Conservation (phyloP, 1,140 invertebrate genomes). For the Trachymyrmex septentrionalis region DNA sequence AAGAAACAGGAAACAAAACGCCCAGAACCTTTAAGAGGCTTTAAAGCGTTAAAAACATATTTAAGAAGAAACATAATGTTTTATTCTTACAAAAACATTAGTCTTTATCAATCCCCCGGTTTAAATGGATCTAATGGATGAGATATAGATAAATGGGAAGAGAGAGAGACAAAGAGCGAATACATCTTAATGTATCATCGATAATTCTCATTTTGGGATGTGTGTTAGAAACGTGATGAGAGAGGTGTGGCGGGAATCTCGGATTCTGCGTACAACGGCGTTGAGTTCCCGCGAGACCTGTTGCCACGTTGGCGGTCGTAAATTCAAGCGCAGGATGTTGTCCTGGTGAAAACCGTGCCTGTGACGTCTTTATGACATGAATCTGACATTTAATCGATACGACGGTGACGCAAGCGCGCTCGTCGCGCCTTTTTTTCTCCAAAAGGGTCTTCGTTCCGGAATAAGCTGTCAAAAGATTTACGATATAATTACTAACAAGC, state of each 20-base stretch:
- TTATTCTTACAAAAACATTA: no score
- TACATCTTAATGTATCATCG: neutral
- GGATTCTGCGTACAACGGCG: conserved; percentile 47
- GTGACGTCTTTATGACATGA: conserved; percentile 87
- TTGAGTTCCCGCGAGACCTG: conserved; percentile 78
- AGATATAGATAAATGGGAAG: neutral
- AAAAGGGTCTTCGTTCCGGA: neutral
- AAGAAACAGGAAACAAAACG: no score
- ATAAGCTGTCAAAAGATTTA: neutral
- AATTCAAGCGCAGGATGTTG: conserved; percentile 86
- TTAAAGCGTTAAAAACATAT: no score
- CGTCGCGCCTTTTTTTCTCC: neutral
- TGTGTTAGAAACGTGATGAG: neutral
- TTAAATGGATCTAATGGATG: neutral
- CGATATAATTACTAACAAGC: neutral
- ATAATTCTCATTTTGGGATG: neutral
- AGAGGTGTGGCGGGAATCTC: neutral
- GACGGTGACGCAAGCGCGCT: conserved; percentile 74
- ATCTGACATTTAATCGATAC: conserved; percentile 86
- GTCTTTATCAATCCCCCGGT: no score
- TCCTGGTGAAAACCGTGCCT: conserved; percentile 86
- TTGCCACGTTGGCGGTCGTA: conserved; percentile 82
- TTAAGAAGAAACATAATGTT: no score
- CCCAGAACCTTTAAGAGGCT: no score
- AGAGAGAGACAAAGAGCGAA: neutral